A percentile compares a stretch with the other conserved stretches of the same genome.
Evolutionary conservation across 2,888 invertebrate genomes (phyloP).

Genomic region (Rugalucina vietnamica): DNA sequence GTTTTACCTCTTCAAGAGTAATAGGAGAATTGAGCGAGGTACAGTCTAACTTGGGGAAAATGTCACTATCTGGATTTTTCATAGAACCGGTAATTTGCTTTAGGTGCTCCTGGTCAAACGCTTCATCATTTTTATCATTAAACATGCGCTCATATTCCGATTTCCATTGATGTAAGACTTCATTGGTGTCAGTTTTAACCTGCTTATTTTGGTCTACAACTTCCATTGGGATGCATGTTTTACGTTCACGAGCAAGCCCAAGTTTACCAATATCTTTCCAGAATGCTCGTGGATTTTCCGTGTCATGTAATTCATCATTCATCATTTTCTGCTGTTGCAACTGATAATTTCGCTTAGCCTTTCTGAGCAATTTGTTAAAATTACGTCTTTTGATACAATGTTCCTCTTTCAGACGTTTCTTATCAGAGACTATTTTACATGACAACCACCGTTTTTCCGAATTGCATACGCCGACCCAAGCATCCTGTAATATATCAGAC

Average conservation of each 20-base stretch:
- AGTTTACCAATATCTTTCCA: background rate
- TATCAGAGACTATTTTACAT: no score
- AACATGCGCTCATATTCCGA: background rate
- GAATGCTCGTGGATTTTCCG: constrained; percentile 9
- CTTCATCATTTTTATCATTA: background rate
- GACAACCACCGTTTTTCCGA: no score
- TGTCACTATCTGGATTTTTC: no score
- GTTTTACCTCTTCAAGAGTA: constrained; percentile 10
- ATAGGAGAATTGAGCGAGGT: constrained; percentile 19
- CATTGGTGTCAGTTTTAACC: background rate
- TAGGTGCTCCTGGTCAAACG: background rate
- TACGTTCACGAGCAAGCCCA: constrained; percentile 1
- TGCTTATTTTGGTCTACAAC: background rate
- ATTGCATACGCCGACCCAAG: no score
- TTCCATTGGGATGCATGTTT: background rate
- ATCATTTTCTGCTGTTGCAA: background rate
- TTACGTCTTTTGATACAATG: background rate
- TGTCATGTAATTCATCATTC: constrained; percentile 6
- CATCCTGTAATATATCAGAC: no score
- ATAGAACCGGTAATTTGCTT: background rate
- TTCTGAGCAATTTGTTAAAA: background rate
- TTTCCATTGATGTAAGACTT: constrained; percentile 3
- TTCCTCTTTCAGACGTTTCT: background rate
- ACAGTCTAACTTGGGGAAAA: background rate
- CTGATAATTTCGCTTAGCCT: constrained; percentile 3